phyloP scores from a whole-genome alignment of 2,797 vertebrate species.

The Gymnoscopelus braueri region DNA sequence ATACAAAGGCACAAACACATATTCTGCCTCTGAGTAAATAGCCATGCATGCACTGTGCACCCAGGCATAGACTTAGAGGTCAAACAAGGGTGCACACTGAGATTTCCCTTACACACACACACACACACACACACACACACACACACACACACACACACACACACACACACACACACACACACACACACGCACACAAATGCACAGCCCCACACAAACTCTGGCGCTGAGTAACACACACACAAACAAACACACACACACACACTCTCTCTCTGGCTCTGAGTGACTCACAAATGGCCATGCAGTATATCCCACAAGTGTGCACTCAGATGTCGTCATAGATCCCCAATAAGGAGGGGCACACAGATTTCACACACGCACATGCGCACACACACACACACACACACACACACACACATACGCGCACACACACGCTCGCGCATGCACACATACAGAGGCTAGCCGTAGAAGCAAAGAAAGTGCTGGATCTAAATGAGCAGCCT shows the following conservation, averaged over 20 bases:
- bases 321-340: slow-evolving; percentile 63
- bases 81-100: too few species aligned
- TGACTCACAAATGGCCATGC: slow-evolving; percentile 65
- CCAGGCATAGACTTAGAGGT: too few species aligned
- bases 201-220: neutral
- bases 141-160: slow-evolving; percentile 13
- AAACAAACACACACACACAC: slow-evolving; percentile 55
- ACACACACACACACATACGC: neutral
- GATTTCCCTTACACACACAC: slow-evolving; percentile 31
- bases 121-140: slow-evolving; percentile 22
- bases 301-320: slow-evolving; percentile 61
- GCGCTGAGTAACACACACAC: slow-evolving; percentile 58
- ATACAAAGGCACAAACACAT: neutral
- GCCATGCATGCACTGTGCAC: too few species aligned
- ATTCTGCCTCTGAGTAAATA: neutral
- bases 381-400: too few species aligned
- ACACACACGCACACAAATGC: neutral
- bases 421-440: neutral
- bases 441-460: neutral
- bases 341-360: slow-evolving; percentile 67
- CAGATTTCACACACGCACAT: slow-evolving; percentile 41
- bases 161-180: slow-evolving; percentile 15
- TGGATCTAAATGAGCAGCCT: slow-evolving; percentile 68
- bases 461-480: slow-evolving; percentile 53
- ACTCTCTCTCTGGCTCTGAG: slow-evolving; percentile 27